Evolutionary conservation across 2,113 vertebrate genomes (phyloP).

Genomic region (Glareola pratincola): DNA sequence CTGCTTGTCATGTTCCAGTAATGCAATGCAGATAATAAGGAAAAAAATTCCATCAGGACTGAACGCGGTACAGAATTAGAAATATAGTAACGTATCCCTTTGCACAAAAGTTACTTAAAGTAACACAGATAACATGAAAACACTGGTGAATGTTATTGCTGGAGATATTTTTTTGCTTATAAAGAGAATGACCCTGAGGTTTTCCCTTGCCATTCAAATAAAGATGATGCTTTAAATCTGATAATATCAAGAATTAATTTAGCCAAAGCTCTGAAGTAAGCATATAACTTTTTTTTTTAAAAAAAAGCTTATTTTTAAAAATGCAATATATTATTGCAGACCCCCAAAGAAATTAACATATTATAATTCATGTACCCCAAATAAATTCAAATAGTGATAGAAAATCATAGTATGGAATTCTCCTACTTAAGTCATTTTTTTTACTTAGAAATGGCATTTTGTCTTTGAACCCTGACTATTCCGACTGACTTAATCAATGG

Average conservation of each 20-base stretch:
- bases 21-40: neutral
- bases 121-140: neutral
- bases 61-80: neutral
- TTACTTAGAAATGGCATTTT: neutral
- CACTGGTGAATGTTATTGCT: neutral
- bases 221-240: neutral
- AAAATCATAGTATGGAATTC: neutral
- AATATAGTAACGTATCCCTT: rapidly evolving
- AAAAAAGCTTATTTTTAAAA: neutral
- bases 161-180: neutral
- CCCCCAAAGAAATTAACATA: neutral
- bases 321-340: neutral
- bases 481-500: neutral
- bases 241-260: neutral
- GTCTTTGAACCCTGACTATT: neutral
- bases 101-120: neutral
- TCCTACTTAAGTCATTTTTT: neutral
- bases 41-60: neutral
- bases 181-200: neutral
- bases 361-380: neutral
- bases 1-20: neutral
- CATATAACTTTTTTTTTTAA: neutral
- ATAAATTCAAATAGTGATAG: neutral
- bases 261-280: neutral
- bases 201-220: neutral